phyloP scores from a whole-genome alignment of 2,797 vertebrate genomes.

The Hipposideros larvatus region DNA sequence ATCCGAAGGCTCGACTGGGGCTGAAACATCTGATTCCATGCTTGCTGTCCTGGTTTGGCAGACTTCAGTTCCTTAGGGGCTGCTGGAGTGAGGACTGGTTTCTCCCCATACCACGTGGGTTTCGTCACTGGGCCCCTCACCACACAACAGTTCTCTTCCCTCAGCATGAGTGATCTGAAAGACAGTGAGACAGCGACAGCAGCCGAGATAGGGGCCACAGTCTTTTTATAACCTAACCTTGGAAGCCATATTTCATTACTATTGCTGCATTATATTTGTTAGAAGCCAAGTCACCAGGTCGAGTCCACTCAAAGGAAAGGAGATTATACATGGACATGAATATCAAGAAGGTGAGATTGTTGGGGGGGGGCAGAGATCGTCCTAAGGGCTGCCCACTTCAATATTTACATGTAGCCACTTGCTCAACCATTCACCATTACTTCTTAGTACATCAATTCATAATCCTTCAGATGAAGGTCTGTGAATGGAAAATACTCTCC shows the following conservation, averaged over 20 bases:
- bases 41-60: too few species aligned
- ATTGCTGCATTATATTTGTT: not conserved
- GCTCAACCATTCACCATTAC: not conserved
- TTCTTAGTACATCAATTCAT: not conserved
- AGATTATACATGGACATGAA: not conserved
- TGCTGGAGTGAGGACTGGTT: too few species aligned
- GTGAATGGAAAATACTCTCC: not conserved
- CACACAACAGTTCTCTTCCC: not conserved
- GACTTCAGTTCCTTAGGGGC: not conserved
- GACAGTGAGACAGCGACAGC: too few species aligned
- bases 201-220: not conserved
- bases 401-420: too few species aligned
- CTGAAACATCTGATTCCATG: not conserved
- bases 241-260: not conserved
- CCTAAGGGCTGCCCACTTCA: not conserved
- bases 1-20: not conserved
- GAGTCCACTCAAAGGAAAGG: not conserved
- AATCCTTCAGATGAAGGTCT: not conserved
- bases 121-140: not conserved
- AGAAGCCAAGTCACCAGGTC: not conserved
- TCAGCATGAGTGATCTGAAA: not conserved
- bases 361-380: accelerated
- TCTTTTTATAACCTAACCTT: not conserved
- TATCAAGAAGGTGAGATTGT: not conserved
- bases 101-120: accelerated